These are phyloP conservation scores for Seison nebaliae DNA, from an alignment of 1,140 invertebrate species.

Conservation along the genomic window DNA sequence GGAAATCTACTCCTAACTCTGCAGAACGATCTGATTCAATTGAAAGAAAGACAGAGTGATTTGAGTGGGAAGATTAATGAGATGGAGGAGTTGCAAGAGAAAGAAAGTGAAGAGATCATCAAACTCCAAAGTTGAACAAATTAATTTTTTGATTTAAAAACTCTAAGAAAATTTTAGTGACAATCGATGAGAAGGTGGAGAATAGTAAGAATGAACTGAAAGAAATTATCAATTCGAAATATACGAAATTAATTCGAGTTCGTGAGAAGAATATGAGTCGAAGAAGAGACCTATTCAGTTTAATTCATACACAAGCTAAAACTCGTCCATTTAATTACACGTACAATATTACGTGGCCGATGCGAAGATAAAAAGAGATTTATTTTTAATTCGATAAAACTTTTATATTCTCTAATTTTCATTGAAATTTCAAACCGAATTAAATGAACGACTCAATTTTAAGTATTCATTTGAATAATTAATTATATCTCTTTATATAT, in stretches of 20 bases:
- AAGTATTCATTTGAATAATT: no score
- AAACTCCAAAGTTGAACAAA: conserved; percentile 3
- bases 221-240: background rate
- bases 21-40: background rate
- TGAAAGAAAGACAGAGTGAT: background rate
- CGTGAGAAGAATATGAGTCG: background rate
- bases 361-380: no score
- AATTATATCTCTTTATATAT: no score
- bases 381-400: no score
- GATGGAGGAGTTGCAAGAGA: no score
- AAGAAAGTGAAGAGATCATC: no score
- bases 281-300: background rate
- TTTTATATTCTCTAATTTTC: no score
- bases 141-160: background rate
- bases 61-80: background rate
- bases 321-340: background rate
- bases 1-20: background rate
- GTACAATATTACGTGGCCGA: no score
- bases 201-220: background rate
- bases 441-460: no score
- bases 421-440: no score
- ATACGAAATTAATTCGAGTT: conserved; percentile 2
- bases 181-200: background rate
- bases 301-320: background rate
- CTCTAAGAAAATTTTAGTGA: background rate